Evolutionary conservation across 2,888 invertebrate species (phyloP).

Genomic region (Cheilosia impressa): DNA sequence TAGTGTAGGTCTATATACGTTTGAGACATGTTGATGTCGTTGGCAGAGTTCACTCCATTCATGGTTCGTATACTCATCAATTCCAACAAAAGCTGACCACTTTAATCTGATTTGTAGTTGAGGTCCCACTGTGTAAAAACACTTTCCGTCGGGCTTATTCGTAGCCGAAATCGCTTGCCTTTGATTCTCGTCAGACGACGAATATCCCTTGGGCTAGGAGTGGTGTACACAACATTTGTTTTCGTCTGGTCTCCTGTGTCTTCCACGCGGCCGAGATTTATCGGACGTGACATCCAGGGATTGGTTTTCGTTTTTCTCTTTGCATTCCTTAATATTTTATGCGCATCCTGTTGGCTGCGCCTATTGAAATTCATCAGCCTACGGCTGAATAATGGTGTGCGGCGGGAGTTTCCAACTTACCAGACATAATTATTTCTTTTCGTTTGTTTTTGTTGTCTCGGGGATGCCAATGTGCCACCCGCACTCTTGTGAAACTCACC

Average conservation of each 20-base stretch:
- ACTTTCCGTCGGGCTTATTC: not conserved
- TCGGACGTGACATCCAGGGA: constrained; percentile 40
- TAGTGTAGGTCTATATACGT: too few relatives aligned
- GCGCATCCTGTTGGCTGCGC: constrained; percentile 50
- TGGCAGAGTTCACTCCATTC: too few relatives aligned
- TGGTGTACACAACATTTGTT: constrained; percentile 26
- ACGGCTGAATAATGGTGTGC: not conserved
- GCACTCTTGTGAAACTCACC: not conserved
- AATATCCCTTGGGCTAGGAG: constrained; percentile 26
- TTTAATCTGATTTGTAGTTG: not conserved
- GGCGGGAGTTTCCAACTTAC: constrained; percentile 17
- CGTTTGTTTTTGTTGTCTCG: not conserved
- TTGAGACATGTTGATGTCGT: too few relatives aligned
- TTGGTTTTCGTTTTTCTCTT: not conserved
- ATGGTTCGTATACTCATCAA: too few relatives aligned
- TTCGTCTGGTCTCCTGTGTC: constrained; percentile 25
- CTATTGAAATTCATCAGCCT: constrained; percentile 51
- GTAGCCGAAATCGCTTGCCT: constrained; percentile 34
- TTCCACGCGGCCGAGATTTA: constrained; percentile 39
- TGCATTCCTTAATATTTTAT: constrained; percentile 28
- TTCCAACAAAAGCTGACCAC: not conserved
- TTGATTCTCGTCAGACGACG: constrained; percentile 17
- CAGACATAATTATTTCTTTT: not conserved
- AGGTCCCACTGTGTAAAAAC: not conserved
- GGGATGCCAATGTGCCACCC: not conserved